Base-by-base conservation (phyloP, 2,888 invertebrate genomes). In the Crematogaster levior region DNA sequence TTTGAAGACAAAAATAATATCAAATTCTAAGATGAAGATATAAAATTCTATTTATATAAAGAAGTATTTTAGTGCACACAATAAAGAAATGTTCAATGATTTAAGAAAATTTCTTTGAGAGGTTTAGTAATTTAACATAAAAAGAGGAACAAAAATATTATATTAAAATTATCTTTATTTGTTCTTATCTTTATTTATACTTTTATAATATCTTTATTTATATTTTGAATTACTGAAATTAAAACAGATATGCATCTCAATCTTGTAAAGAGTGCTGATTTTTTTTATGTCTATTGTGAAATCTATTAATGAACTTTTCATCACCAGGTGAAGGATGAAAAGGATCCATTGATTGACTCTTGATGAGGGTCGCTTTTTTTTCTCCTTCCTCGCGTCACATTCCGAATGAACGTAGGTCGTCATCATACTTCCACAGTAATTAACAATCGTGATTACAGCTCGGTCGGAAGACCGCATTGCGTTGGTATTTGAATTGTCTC, bases 401-500 rank as follows among this genome's bases (percentile, higher is more conserved):
- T 34, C 27, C 58, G 51, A 60, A 18, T 63, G 34, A 74, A 72
- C 77, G 53, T 56, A 73, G 65, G 12, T 66, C 43, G 12, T 48
- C 65, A 60, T 79, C 53, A 21, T 60, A 75, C 83, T 83, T 82
- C 46, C 68, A 60, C 48, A 68, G 27, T 82, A 88, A 88, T 88
- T 86, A 88, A 82, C 82, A 81, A 87, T 83, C 75, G 74, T 81
- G 83, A 85, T 85, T 82, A 66, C 79, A 43, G 27, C 72, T 85
- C 79, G 84, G 58, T 66, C 68, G 81, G 48, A 85, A 80, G 82
- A 84, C 88, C 85, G 86, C 88, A 87, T 84, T 88, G 89, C 88
- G 85, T 82, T 84, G 84, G 77, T 61, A 79, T 75, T 61, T 46
- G 18, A 74, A 70, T 66, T 77, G 80, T 72, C 83, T 87, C 85